Percentiles rank a stretch among this genome's conserved stretches.
phyloP scores from a whole-genome alignment of 2,113 vertebrate genomes.

The Zeus faber region DNA sequence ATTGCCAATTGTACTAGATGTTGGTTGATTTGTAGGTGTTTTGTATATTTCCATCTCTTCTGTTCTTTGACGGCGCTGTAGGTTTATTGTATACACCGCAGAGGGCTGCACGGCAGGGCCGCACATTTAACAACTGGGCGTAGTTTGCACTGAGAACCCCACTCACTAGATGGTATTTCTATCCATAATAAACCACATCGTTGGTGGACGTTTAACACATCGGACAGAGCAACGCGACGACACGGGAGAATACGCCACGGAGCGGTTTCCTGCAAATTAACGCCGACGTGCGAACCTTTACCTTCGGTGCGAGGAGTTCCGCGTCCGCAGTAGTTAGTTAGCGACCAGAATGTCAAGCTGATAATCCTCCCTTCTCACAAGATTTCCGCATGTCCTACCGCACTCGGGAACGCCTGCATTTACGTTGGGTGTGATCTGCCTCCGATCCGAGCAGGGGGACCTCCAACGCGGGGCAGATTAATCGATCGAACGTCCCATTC shows the following conservation, averaged over 20 bases:
- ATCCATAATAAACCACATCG: neutral
- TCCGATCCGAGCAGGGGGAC: conserved; percentile 28
- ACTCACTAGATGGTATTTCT: neutral
- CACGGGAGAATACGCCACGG: too few species aligned
- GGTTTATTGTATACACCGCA: too few species aligned
- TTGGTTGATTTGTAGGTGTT: too few species aligned
- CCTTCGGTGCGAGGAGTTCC: conserved; percentile 75
- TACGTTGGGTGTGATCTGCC: conserved; percentile 24
- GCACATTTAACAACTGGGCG: conserved; percentile 64
- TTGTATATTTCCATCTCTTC: too few species aligned
- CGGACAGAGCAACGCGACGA: too few species aligned
- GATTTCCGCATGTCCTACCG: conserved; percentile 71
- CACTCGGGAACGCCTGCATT: conserved; percentile 54
- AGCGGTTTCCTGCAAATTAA: too few species aligned
- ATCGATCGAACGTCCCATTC: conserved; percentile 74
- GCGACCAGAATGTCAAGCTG: conserved; percentile 69
- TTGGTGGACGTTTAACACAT: too few species aligned
- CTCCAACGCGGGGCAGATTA: conserved; percentile 52
- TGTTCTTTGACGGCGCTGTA: too few species aligned
- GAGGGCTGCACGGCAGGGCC: conserved; percentile 66
- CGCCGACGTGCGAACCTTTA: too few species aligned
- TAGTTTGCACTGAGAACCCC: conserved; percentile 51
- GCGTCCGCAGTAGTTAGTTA: conserved; percentile 76
- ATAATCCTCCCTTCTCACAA: conserved; percentile 63
- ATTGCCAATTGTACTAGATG: too few species aligned